phyloP scores from a whole-genome alignment of 2,113 vertebrate genomes.

The Pterophyllum scalare region DNA sequence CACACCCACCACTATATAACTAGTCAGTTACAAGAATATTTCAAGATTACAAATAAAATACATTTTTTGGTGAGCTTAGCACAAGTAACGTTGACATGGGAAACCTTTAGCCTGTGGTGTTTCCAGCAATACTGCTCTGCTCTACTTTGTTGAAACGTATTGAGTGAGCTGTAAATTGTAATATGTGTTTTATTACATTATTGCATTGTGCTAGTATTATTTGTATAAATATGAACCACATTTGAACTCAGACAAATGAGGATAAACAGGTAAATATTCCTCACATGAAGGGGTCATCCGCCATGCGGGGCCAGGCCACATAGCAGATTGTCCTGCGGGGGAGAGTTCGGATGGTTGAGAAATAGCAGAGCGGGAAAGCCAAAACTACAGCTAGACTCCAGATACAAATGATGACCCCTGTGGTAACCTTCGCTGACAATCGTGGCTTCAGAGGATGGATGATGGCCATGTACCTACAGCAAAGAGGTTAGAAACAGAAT shows the following conservation, averaged over 20 bases:
- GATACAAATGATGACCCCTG: conserved; percentile 91
- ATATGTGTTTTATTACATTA: no score
- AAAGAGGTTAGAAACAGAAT: conserved; percentile 14
- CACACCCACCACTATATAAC: not conserved
- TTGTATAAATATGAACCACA: not conserved
- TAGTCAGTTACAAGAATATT: not conserved
- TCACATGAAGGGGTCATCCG: conserved; percentile 92
- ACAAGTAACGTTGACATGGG: not conserved
- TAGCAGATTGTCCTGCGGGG: conserved; percentile 91
- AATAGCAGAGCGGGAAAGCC: conserved; percentile 95
- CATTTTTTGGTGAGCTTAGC: not conserved
- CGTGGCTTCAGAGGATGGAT: conserved; percentile 96
- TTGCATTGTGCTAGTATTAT: not conserved
- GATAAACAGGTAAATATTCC: conserved; percentile 39
- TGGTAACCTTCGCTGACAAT: conserved; percentile 92
- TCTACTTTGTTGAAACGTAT: not conserved
- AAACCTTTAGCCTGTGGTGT: not conserved
- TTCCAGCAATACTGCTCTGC: not conserved
- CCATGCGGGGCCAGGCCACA: conserved; percentile 90
- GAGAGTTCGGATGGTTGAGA: conserved; percentile 87
- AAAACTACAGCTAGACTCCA: conserved; percentile 94
- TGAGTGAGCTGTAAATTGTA: not conserved
- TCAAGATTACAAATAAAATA: not conserved
- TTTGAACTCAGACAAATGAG: not conserved
- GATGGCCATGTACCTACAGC: conserved; percentile 94